Percentiles rank a stretch among this genome's conserved stretches.
Evolutionary conservation across 2,113 vertebrate species (phyloP).

Genomic region (Psilopsiagon aurifrons): DNA sequence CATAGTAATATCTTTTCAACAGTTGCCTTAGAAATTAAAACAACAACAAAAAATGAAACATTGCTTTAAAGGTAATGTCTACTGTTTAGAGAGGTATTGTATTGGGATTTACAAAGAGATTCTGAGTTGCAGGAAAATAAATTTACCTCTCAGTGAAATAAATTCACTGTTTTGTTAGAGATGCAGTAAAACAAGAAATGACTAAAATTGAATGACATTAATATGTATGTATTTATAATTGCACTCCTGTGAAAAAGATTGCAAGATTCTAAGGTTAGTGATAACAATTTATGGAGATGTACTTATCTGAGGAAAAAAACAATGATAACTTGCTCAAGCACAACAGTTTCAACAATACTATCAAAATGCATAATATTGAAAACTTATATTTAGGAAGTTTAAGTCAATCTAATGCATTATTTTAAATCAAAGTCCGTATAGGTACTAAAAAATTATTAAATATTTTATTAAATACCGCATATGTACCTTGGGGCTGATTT

Average conservation of each 20-base stretch:
- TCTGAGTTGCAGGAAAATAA: conserved; percentile 4
- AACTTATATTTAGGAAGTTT: not conserved
- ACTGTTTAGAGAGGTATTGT: not conserved
- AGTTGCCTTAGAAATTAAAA: not conserved
- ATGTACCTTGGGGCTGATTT: not conserved
- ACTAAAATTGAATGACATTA: conserved; percentile 44
- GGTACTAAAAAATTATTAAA: not conserved
- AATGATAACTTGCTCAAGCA: not conserved
- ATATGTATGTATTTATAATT: conserved; percentile 59
- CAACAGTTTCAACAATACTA: not conserved
- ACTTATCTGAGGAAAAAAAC: conserved; percentile 16
- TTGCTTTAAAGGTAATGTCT: not conserved
- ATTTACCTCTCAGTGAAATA: not conserved
- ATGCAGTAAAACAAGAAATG: conserved; percentile 27
- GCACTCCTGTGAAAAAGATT: conserved; percentile 17
- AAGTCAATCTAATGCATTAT: not conserved
- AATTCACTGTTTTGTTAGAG: not conserved
- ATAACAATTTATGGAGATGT: not conserved
- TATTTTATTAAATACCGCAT: not conserved
- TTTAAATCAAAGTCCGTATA: not conserved
- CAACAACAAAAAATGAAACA: not conserved
- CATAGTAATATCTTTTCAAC: not conserved
- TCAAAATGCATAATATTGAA: not conserved
- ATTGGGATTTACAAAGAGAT: not conserved
- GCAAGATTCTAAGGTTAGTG: not conserved